A percentile compares a stretch with the other conserved stretches of the same genome.
Conservation (phyloP, 2,113 vertebrate species). For the Perca fluviatilis region DNA sequence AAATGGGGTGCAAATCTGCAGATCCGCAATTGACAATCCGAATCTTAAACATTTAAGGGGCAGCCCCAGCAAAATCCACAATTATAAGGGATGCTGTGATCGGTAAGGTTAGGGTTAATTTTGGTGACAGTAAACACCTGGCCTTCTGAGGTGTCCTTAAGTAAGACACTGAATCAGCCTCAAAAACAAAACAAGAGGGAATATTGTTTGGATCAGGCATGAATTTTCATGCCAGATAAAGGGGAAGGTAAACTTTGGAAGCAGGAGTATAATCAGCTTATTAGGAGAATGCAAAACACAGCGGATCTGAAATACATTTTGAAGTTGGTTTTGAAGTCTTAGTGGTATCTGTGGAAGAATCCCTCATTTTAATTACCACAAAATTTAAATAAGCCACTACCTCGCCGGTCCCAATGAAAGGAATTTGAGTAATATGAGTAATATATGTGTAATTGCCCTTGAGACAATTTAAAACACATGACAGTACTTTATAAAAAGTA, state of each 20-base stretch:
- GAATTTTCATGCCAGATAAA: conserved; percentile 30
- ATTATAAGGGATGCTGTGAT: background rate
- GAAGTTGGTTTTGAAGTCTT: conserved; percentile 14
- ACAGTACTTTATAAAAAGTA: conserved; percentile 28
- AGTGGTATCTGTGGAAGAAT: conserved; percentile 20
- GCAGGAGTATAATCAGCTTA: conserved; percentile 7
- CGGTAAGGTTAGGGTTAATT: background rate
- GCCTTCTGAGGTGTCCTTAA: conserved; percentile 6
- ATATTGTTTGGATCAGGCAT: background rate
- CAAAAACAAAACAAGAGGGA: background rate
- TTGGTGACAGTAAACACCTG: conserved; percentile 6
- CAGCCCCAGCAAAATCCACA: background rate
- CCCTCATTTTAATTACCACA: conserved; percentile 39
- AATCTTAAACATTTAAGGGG: background rate
- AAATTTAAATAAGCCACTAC: conserved; percentile 31
- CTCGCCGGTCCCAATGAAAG: conserved; percentile 11
- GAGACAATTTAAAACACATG: conserved; percentile 35
- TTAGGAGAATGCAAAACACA: conserved; percentile 6
- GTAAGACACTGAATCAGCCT: conserved; percentile 12
- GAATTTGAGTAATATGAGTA: conserved; percentile 21
- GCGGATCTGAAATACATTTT: conserved; percentile 6
- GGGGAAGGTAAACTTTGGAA: conserved; percentile 23
- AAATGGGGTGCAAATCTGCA: background rate
- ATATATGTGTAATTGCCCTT: conserved; percentile 37
- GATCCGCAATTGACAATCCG: background rate